Percentiles rank a stretch among this genome's conserved stretches.
Conservation (phyloP, 2,113 vertebrate species). For the Eolophus roseicapilla region DNA sequence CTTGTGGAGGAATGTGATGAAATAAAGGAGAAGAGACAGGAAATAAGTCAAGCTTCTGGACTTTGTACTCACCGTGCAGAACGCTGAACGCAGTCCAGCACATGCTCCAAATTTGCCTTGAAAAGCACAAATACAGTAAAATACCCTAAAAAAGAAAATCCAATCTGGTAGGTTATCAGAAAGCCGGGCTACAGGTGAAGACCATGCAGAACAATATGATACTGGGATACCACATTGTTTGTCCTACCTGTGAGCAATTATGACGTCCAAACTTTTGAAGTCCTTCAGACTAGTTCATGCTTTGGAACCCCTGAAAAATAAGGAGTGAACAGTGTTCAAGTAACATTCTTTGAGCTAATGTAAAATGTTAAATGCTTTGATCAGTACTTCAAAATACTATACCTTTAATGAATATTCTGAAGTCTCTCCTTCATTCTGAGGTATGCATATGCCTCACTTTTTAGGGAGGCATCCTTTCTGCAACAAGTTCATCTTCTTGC, state of each 20-base stretch:
- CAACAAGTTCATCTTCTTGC: not conserved
- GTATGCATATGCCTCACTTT: not conserved
- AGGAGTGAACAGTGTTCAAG: not conserved
- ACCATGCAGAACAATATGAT: not conserved
- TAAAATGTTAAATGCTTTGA: not conserved
- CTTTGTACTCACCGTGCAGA: not conserved
- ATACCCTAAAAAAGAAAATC: not conserved
- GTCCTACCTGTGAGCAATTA: not conserved
- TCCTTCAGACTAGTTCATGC: not conserved
- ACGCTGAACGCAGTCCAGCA: not conserved
- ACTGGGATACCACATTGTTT: not conserved
- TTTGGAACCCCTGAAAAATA: constrained; percentile 15
- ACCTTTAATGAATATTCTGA: constrained; percentile 9
- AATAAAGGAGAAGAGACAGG: not conserved
- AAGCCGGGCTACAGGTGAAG: not conserved
- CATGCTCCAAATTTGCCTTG: not conserved
- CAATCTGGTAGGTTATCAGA: not conserved
- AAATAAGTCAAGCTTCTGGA: not conserved
- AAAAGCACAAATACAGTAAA: not conserved
- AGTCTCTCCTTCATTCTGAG: not conserved
- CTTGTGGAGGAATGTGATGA: not conserved
- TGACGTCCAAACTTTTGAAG: not conserved
- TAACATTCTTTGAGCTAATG: not conserved
- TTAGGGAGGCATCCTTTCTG: rapidly evolving
- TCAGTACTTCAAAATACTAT: not conserved